Percentiles rank a stretch among this genome's conserved stretches.
Evolutionary conservation across 2,797 vertebrate species (phyloP).

Genomic region (Neosilurus mollespiculum): DNA sequence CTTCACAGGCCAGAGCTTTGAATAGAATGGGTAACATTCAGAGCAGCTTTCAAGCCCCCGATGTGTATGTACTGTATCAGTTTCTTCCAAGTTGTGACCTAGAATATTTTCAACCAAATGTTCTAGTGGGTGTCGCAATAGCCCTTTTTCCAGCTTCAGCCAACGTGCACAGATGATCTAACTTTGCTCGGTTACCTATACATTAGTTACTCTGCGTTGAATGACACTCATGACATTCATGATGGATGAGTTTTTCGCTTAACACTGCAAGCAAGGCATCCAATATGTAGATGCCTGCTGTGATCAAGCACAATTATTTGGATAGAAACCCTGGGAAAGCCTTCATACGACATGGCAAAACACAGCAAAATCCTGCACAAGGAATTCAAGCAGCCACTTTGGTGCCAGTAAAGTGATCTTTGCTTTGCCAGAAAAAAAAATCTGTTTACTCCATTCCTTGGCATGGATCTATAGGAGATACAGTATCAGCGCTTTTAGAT

Average conservation of each 20-base stretch:
- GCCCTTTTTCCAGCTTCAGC: slow-evolving; percentile 13
- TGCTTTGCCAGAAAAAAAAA: slow-evolving; percentile 36
- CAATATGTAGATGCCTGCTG: slow-evolving; percentile 16
- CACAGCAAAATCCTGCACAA: slow-evolving; percentile 10
- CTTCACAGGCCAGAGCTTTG: neutral
- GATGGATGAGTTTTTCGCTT: slow-evolving; percentile 26
- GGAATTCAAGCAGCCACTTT: slow-evolving; percentile 9
- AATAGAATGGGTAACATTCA: neutral
- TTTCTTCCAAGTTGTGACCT: neutral
- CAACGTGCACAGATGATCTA: slow-evolving; percentile 34
- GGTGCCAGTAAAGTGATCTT: slow-evolving; percentile 51
- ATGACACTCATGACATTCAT: slow-evolving; percentile 17
- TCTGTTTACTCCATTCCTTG: slow-evolving; percentile 55
- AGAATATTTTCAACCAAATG: slow-evolving; percentile 3
- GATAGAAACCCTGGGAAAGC: slow-evolving; percentile 23
- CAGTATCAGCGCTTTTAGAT: slow-evolving; percentile 54
- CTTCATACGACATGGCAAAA: slow-evolving; percentile 22
- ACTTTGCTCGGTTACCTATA: slow-evolving; percentile 24
- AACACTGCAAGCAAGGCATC: slow-evolving; percentile 28
- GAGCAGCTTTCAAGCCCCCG: neutral
- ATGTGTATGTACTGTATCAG: neutral
- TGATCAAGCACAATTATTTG: slow-evolving; percentile 38
- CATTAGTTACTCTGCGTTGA: neutral
- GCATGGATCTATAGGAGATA: slow-evolving; percentile 57
- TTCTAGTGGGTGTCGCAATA: neutral